Evolutionary conservation across 2,113 vertebrate genomes (phyloP).

Genomic region (Cnemophilus loriae): DNA sequence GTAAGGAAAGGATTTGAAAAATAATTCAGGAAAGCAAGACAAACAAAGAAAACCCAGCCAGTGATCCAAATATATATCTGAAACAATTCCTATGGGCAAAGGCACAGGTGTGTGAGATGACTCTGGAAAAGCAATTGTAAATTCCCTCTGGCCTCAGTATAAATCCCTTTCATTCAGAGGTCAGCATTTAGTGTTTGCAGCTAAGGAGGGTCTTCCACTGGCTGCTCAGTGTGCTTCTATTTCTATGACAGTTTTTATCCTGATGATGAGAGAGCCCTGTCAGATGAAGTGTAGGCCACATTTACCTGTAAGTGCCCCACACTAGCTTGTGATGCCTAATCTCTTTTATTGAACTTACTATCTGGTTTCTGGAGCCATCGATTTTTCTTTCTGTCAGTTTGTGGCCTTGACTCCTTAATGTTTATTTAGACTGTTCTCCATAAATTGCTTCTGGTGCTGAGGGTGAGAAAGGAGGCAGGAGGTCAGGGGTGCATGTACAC

Average conservation of each 20-base stretch:
- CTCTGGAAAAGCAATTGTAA: slow-evolving; percentile 53
- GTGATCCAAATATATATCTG: slow-evolving; percentile 5
- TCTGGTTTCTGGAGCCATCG: slow-evolving; percentile 77
- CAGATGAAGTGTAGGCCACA: slow-evolving; percentile 69
- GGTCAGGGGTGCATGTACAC: slow-evolving; percentile 71
- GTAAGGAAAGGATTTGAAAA: background rate
- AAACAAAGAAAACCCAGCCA: background rate
- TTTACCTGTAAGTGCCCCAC: slow-evolving; percentile 71
- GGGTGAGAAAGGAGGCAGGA: slow-evolving; percentile 47
- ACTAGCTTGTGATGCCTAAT: slow-evolving; percentile 72
- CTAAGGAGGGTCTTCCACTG: slow-evolving; percentile 13
- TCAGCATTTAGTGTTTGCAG: slow-evolving; percentile 59
- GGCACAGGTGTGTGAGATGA: slow-evolving; percentile 14
- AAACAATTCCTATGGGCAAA: slow-evolving; percentile 18
- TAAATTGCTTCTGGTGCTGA: slow-evolving; percentile 79
- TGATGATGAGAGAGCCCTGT: slow-evolving; percentile 54
- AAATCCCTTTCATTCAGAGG: slow-evolving; percentile 60
- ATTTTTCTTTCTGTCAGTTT: slow-evolving; percentile 79
- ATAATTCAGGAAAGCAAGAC: background rate
- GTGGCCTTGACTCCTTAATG: slow-evolving; percentile 79
- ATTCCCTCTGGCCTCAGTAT: slow-evolving; percentile 13
- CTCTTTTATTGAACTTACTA: slow-evolving; percentile 80
- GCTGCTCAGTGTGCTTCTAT: slow-evolving; percentile 33
- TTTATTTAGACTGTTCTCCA: slow-evolving; percentile 81
- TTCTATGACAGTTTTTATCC: slow-evolving; percentile 69